Base-by-base conservation (phyloP, 2,797 vertebrate species). In the Falco biarmicus region DNA sequence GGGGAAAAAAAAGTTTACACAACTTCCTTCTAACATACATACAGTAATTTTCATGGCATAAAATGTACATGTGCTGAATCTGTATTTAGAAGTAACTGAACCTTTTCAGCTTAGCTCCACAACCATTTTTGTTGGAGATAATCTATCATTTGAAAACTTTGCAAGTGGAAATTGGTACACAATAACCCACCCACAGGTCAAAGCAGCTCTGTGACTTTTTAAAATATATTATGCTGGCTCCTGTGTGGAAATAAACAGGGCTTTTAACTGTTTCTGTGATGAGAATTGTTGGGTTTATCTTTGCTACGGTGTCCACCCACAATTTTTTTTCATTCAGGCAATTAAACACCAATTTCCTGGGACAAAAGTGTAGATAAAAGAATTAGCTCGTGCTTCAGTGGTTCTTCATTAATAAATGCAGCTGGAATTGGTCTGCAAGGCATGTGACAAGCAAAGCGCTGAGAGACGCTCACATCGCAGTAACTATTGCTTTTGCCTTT, bases 311-410 rank as follows among this genome's bases (percentile, higher is more conserved):
- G 25, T 32, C 80, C 41, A 95, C 16, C 48, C 61, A 25, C 11
- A 10, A 10, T 47, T 83, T 88, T 74, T 76, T 83, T 79, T 50
- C 37, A 64, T 66, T 80, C 57, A 91, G 61, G 82, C 41, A 93
- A 89, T 96, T 96, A 93, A 97, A 86, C 60, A 84, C 37, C 59
- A 69, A 48, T 96, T 96, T 96, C n/a, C 61, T 64, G 63, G 81
- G 81, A 82, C 24, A 85, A 43, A 96, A 92, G 63, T 60, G n/a
- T 22, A 87, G 73, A 63, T 85, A 34, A 90, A 89, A 54, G 76
- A 64, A 47, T 92, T 25, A 47, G 26, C 59, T 88, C 3, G 6
- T 84, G 53, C 50, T 64, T 77, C 61, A 41, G 24, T 41, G 51
- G 48, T 45, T 93, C 48, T 34, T 51, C 71, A 65, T 95, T 93